Evolutionary conservation across 2,113 vertebrate genomes (phyloP), one percentile per base, ranked within the genome.

Genomic region (Chroicocephalus ridibundus): DNA sequence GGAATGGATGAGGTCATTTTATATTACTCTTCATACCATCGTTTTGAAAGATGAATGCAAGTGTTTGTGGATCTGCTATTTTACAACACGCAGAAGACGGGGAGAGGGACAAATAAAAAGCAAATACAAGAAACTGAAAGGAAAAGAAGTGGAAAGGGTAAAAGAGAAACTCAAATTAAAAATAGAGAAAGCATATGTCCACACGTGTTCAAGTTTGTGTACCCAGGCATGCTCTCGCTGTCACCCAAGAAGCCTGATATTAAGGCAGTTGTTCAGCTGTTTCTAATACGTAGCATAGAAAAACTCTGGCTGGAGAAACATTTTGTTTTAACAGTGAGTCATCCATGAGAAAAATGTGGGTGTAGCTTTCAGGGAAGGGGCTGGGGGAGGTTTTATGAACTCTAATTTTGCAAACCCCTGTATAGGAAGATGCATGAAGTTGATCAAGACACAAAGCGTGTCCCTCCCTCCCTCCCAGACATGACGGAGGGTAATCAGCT

Each of bases 271-370:
- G 46, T 64, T 95, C 94, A 94, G 86, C 88, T 93, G 89, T 95
- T 93, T 93, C 85, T 97, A 96, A 95, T 86, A 83, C 27, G 47
- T 13, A 81, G 51, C 51, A 62, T 0, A 83, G 86, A 64, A 88
- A 83, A 91, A 38, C 71, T 94, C 51, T 36, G 68, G 60, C 78
- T 92, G 82, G 60, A 96, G 93, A 93, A 88, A 81, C 36, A 60
- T 55, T 93, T 79, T 76, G 57, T 85, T 92, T 83, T 71, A 97
- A 80, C 75, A 86, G 31, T 96, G 97, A 97, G 68, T 97, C 94
- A 97, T 27, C 76, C 87, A 90, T 96, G 95, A 93, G 94, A 97
- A 96, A 97, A 96, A 96, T 95, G 93, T 97, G 95, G 96, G 96
- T 93, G 96, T 96, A 97, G 78, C 76, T 94, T 95, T 82, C 94